Evolutionary conservation across 2,113 vertebrate species (phyloP), one percentile per base, ranked within the genome.

Genomic region (Vidua chalybeata): DNA sequence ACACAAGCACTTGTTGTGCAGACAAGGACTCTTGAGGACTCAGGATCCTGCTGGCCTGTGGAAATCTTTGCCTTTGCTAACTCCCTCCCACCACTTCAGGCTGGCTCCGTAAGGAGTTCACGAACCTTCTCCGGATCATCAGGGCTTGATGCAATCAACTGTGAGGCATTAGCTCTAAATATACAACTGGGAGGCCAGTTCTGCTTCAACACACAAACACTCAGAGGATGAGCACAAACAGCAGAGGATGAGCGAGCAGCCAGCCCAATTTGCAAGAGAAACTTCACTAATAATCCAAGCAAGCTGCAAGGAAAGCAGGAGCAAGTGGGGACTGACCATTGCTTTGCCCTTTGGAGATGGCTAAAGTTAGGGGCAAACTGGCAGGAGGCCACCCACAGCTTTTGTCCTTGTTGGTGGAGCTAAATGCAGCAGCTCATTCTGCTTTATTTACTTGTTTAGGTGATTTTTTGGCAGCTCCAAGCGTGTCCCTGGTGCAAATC

Each of bases 81-180:
- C 39, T 86, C 94, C 89, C 86, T 85, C 88, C 95, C 91, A 87
- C 87, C 63, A 56, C 89, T 87, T 9, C 33, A 37, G 28, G 45
- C 71, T 7, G 52, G 74, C 90, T 91, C 78, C 13, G 41, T 27
- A n/a, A 93, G 83, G 90, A 93, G 91, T 95, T 96, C 92, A 83
- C 48, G 35, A 82, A 80, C 93, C 93, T 97, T 26, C 96, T 89
- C 84, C 0, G 46, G 94, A 88, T 95, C 89, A 91, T 66, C 87
- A 2, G 86, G 91, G 93, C 93, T 93, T 48, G 90, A 64, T 52
- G 93, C 97, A 93, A 96, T 94, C 87, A 83, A 41, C 89, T 94
- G 91, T 41, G 88, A 96, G 94, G 96, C 91, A 83, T 95, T 90
- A 95, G 91, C 92, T 96, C 95, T 95, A 95, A 95, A 97, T 91